Percentiles rank a stretch among this genome's conserved stretches.
Evolutionary conservation across 2,888 invertebrate species (phyloP).

Genomic region (Protodeltote pygarga): DNA sequence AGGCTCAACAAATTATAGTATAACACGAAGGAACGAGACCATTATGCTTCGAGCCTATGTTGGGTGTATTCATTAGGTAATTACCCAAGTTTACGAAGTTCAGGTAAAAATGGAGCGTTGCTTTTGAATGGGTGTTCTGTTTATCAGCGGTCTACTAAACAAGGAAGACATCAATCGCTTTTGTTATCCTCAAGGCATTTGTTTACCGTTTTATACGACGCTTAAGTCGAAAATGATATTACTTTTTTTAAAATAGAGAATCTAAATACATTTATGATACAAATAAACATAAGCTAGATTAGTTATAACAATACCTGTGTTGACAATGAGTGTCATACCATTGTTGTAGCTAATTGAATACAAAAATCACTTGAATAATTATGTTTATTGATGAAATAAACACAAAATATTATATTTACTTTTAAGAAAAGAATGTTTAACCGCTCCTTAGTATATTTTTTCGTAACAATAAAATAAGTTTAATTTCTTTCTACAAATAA

Average conservation of each 20-base stretch:
- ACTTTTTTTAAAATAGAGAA: conserved; percentile 5
- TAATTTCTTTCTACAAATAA: no score
- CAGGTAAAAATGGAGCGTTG: conserved; percentile 59
- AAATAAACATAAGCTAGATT: not conserved
- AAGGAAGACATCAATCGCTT: conserved; percentile 39
- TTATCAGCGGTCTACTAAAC: conserved; percentile 43
- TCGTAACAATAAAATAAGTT: no score
- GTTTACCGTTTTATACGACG: conserved; percentile 23
- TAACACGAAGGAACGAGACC: conserved; percentile 55
- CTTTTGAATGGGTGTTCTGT: conserved; percentile 33
- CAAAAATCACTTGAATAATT: no score
- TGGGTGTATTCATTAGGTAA: conserved; percentile 65
- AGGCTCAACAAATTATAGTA: conserved; percentile 55
- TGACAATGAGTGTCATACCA: no score
- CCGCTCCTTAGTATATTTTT: no score
- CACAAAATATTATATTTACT: no score
- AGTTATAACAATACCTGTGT: no score
- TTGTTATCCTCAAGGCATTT: conserved; percentile 33
- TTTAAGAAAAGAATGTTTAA: no score
- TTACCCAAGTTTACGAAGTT: conserved; percentile 60
- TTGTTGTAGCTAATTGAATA: no score
- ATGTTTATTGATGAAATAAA: no score
- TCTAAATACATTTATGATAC: not conserved
- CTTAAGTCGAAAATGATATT: conserved; percentile 10
- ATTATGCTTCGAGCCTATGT: conserved; percentile 50